These are phyloP conservation scores for Helicoverpa armigera DNA, from an alignment of 1,140 invertebrate genomes.

Conservation along the genomic window DNA sequence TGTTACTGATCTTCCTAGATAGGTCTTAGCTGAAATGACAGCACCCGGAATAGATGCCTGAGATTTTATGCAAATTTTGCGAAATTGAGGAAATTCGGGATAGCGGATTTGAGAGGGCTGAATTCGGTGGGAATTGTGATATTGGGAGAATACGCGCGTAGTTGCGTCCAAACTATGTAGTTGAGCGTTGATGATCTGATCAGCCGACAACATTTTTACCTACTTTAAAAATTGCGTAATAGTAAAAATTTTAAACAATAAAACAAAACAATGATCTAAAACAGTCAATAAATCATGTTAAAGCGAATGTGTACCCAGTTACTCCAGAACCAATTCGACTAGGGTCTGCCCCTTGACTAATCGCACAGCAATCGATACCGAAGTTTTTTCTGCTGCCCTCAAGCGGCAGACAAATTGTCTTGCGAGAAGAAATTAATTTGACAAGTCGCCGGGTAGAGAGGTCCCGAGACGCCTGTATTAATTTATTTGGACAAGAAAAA, in stretches of 20 bases:
- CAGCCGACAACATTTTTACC: background rate
- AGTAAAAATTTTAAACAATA: background rate
- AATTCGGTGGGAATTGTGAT: background rate
- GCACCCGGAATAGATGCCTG: conserved; percentile 1
- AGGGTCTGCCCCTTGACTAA: conserved; percentile 60
- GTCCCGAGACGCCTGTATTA: conserved; percentile 79
- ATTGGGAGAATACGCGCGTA: background rate
- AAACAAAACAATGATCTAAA: conserved; percentile 1
- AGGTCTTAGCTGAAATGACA: conserved; percentile 19
- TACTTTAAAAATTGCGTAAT: background rate
- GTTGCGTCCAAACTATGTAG: background rate
- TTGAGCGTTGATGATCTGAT: background rate
- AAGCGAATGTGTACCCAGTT: conserved; percentile 37
- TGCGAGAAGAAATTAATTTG: conserved; percentile 84
- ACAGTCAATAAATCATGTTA: conserved; percentile 28
- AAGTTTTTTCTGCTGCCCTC: conserved; percentile 76
- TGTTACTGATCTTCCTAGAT: conserved; percentile 43
- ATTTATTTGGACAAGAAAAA: conserved; percentile 84
- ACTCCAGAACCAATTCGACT: conserved; percentile 16
- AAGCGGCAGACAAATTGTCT: conserved; percentile 81
- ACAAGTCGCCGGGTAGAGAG: conserved; percentile 72
- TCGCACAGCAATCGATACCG: conserved; percentile 76
- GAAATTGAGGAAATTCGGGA: background rate
- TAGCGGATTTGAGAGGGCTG: conserved; percentile 1
- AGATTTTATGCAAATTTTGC: background rate